These are phyloP conservation scores for Mythimna vitellina DNA, from an alignment of 2,888 invertebrate species.

Conservation along the genomic window DNA sequence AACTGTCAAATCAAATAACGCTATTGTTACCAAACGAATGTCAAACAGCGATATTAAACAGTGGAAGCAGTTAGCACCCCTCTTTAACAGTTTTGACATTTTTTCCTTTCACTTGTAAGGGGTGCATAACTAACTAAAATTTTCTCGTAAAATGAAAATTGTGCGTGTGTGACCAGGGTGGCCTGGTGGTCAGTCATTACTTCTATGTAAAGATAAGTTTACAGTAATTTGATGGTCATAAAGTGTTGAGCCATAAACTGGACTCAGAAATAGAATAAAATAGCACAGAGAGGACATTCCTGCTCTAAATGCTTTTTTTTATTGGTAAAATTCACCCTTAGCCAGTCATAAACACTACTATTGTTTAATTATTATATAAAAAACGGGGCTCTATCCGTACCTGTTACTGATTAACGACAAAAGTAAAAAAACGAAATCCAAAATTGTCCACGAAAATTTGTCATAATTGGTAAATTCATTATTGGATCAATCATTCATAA, in stretches of 20 bases:
- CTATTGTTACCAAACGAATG: neutral
- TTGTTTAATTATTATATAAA: too few relatives aligned
- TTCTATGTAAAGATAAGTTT: constrained; percentile 65
- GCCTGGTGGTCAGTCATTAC: constrained; percentile 42
- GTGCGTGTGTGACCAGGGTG: constrained; percentile 18
- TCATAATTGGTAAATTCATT: too few relatives aligned
- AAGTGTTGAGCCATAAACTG: constrained; percentile 83
- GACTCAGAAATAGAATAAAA: constrained; percentile 60
- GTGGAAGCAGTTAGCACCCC: constrained; percentile 32
- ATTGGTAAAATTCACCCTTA: too few relatives aligned
- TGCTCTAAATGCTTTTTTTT: neutral
- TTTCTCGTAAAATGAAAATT: constrained; percentile 30
- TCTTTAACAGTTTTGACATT: constrained; percentile 3
- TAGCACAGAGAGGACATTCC: neutral
- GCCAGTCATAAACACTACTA: too few relatives aligned
- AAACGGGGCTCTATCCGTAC: too few relatives aligned
- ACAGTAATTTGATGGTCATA: constrained; percentile 89
- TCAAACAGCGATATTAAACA: neutral
- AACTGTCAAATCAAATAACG: neutral
- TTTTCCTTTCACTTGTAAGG: constrained; percentile 23
- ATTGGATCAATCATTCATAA: too few relatives aligned
- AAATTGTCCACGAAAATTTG: too few relatives aligned
- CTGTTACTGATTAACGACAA: too few relatives aligned
- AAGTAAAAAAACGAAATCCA: too few relatives aligned
- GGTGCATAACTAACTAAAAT: constrained; percentile 15